Conservation (phyloP, 2,797 vertebrate species). For the Tamandua tetradactyla region DNA sequence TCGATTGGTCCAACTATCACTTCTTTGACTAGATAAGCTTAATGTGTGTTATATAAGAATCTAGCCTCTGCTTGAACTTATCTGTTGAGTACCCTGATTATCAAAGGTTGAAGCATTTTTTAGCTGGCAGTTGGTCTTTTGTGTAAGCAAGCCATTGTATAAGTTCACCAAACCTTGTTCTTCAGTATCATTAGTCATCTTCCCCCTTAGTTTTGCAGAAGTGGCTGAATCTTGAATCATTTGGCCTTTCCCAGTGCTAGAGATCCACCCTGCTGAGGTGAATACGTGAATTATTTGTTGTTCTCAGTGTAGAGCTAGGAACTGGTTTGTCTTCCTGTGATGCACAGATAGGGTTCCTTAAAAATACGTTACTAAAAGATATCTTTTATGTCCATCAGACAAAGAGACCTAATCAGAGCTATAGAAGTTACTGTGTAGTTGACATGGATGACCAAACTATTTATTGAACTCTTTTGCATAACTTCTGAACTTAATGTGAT, state of each 20-base stretch:
- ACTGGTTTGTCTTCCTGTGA: not conserved
- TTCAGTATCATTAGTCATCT: slow-evolving; percentile 50
- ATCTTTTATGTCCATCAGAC: slow-evolving; percentile 48
- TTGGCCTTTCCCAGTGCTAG: not conserved
- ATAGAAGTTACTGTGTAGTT: not conserved
- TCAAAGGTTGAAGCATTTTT: slow-evolving; percentile 8
- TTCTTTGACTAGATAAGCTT: not conserved
- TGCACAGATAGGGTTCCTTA: not conserved
- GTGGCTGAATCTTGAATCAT: slow-evolving; percentile 44
- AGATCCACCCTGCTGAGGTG: slow-evolving; percentile 11
- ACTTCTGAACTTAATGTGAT: not conserved
- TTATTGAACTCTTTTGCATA: not conserved
- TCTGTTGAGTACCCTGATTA: slow-evolving; percentile 14
- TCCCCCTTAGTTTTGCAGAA: slow-evolving; percentile 22
- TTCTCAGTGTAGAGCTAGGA: not conserved
- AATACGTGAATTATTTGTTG: slow-evolving; percentile 36
- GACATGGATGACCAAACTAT: not conserved
- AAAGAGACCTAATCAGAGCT: not conserved
- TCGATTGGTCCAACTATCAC: slow-evolving; percentile 5
- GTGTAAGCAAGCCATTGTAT: not conserved
- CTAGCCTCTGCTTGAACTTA: not conserved
- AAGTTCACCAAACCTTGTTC: not conserved
- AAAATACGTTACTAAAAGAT: not conserved
- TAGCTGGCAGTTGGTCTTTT: slow-evolving; percentile 19
- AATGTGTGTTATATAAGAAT: not conserved